phyloP scores from a whole-genome alignment of 1,140 invertebrate species.

The Ceratina japonica region DNA sequence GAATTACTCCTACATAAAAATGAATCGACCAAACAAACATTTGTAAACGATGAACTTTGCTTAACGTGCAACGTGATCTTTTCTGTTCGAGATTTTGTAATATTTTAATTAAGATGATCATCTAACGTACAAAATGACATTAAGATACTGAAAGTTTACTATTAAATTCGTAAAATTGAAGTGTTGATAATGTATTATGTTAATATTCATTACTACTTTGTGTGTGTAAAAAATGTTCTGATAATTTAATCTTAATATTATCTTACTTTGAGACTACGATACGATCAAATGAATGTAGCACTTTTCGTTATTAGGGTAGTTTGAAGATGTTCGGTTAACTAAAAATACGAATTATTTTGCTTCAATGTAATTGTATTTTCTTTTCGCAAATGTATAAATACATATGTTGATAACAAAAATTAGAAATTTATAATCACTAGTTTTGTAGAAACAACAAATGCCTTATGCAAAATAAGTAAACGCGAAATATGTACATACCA shows the following conservation, averaged over 20 bases:
- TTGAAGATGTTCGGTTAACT: not conserved
- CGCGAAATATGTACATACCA: conserved; percentile 34
- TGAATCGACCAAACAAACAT: not conserved
- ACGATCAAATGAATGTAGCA: not conserved
- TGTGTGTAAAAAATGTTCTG: conserved; percentile 2
- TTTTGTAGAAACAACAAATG: conserved; percentile 23
- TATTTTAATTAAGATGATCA: conserved; percentile 23
- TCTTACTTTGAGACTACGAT: conserved; percentile 13
- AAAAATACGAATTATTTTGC: conserved; percentile 2
- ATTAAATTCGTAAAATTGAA: conserved; percentile 11
- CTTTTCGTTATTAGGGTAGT: not conserved
- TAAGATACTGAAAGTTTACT: conserved; percentile 6
- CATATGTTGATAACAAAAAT: conserved; percentile 41
- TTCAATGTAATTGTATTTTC: conserved; percentile 3
- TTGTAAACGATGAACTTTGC: not conserved
- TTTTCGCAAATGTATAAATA: conserved; percentile 23
- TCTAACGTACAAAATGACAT: not conserved
- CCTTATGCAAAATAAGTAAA: conserved; percentile 34
- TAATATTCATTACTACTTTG: conserved; percentile 21
- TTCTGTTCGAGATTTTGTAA: conserved; percentile 24
- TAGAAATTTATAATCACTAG: conserved; percentile 36
- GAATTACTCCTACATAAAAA: conserved; percentile 17
- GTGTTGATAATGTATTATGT: conserved; percentile 25
- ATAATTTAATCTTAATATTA: conserved; percentile 2
- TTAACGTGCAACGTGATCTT: conserved; percentile 11